phyloP scores from a whole-genome alignment of 1,140 invertebrate genomes.

The Drosophila repletoides region DNA sequence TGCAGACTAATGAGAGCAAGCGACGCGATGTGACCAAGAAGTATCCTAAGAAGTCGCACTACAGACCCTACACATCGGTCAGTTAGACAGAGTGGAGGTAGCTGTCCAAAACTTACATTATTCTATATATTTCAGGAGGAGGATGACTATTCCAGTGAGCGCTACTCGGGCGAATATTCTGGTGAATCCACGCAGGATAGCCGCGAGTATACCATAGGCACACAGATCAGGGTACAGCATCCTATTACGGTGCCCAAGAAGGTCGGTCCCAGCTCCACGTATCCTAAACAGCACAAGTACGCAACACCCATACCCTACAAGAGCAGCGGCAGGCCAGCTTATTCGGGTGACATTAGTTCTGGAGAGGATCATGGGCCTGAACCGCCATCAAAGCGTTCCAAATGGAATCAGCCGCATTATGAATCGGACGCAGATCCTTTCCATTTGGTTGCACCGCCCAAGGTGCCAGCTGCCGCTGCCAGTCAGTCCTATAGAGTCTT shows the following conservation, averaged over 20 bases:
- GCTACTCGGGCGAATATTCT: conserved; percentile 66
- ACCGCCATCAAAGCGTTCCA: conserved; percentile 48
- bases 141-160: conserved; percentile 69
- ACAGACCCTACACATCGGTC: conserved; percentile 66
- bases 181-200: conserved; percentile 65
- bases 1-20: conserved; percentile 71
- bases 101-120: background rate
- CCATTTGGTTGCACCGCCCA: conserved; percentile 67
- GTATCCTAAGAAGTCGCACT: conserved; percentile 66
- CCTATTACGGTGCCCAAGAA: conserved; percentile 76
- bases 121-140: conserved; percentile 50
- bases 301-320: conserved; percentile 46
- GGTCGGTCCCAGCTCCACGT: conserved; percentile 26
- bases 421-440: conserved; percentile 68
- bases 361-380: conserved; percentile 31
- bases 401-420: conserved; percentile 58
- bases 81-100: conserved; percentile 13
- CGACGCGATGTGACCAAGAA: conserved; percentile 62
- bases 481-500: conserved; percentile 65
- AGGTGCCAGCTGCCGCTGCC: conserved; percentile 42
- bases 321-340: conserved; percentile 24
- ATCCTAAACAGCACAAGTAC: conserved; percentile 55
- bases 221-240: conserved; percentile 77
- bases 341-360: conserved; percentile 38
- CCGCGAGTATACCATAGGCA: conserved; percentile 74